Base-by-base conservation (phyloP, 1,140 invertebrate genomes). In the Pantala flavescens region DNA sequence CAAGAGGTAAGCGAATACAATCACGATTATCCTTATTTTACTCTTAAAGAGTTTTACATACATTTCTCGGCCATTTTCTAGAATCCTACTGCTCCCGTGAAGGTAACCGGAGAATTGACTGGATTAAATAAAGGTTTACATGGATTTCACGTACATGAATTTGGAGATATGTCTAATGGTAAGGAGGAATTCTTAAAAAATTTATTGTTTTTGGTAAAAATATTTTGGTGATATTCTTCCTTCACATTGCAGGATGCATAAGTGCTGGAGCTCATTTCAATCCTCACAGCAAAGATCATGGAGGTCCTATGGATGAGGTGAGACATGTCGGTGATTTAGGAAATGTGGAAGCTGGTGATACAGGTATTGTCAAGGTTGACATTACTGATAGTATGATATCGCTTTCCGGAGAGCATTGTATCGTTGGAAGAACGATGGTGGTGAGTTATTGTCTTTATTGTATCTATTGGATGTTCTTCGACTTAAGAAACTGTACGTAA, bases 131-230 rank as follows among this genome's bases (percentile, higher is more conserved):
- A 88, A 78, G 92, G 92, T 14, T 78, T 86, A 24, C 94, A 96
- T 82, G 96, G 97, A 42, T 99, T 99, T 84, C 98, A 99, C 82
- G 88, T 99, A 73, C 98, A 99, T 81, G 92, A 98, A 85, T 98
- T 95, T 82, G 98, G 97, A 0, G 97, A 99, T 81, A 93, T 95
- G 77, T 97, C 95, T 49, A 96, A 98, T 82, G 90, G 88, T 88
- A 78, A 77, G n/a, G n/a, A 36, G 28, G 28, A 36, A 36, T 36
- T 9, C 9, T 9, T 2, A 9, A 5, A 36, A 36, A 36, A 36
- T 2, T 36, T 36, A 36, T 36, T 36, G n/a, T 36, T 9, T 36
- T 36, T 36, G 28, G 2, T 36, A 2, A 36, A 36, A 9, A 36
- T 36, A n/a, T n/a, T n/a, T 36, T 2, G 9, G 28, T 36, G 28